Base-by-base conservation (phyloP, 2,113 vertebrate species). In the Aviceda subcristata region DNA sequence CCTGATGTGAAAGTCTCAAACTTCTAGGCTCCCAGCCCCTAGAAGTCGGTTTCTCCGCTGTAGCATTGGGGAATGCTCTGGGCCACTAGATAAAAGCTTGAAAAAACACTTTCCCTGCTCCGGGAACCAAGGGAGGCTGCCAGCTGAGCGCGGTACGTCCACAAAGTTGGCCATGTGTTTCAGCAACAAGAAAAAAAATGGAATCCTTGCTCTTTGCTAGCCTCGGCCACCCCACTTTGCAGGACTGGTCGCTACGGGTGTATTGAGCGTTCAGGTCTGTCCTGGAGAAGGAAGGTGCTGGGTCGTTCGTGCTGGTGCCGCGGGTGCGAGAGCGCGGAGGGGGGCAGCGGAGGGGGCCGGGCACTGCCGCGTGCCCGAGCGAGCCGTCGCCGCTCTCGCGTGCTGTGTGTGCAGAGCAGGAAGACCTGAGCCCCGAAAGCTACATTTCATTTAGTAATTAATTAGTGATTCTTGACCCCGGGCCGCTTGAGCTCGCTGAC, bases 361-460 rank as follows among this genome's bases (percentile, higher is more conserved):
- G 13, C 17, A 8, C 22, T 34, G 45, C 68, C 3, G 2, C 4
- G 14, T n/a, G 51, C 46, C 38, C 21, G 30, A 18, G 10, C 0
- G 4, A 79, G 66, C 26, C 7, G 3, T 22, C 63, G 34, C 63
- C 1, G 0, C 57, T 67, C n/a, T 72, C 51, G 4, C 5, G 0
- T 81, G 23, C 88, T 11, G 17, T 15, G 20, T 43, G 77, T 71
- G 62, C 62, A 48, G 82, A 77, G 78, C 34, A 82, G 84, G 62
- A 83, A 29, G 71, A 62, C 50, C 90, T 36, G 63, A 51, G 63
- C 64, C 72, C 67, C 0, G 0, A 81, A 71, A 96, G 71, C 72
- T 41, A 6, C 75, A 75, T 89, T 81, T 94, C 92, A 56, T 94
- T 72, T 86, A 86, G 93, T 94, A 67, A 96, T 97, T 96, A 97